Evolutionary conservation across 2,888 invertebrate species (phyloP).

Genomic region (Petrolisthes manimaculis): DNA sequence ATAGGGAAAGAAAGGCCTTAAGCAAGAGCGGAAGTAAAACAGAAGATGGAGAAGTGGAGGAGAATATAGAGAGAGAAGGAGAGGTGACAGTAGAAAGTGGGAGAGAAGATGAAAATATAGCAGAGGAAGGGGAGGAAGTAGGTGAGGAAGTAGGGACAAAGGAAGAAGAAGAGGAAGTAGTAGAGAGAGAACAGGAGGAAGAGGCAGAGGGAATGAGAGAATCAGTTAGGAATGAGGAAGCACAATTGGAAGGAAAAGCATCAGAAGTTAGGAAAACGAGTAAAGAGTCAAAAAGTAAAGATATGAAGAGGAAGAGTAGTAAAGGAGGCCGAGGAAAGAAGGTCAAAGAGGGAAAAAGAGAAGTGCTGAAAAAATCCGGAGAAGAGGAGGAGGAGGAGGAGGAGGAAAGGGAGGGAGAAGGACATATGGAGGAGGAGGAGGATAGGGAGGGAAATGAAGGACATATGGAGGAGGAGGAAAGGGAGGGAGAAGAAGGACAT

Average conservation of each 20-base stretch:
- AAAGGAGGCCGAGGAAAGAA: background rate
- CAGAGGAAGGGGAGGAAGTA: background rate
- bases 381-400: background rate
- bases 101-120: background rate
- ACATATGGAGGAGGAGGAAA: background rate
- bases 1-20: background rate
- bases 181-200: slow-evolving; percentile 1
- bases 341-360: background rate
- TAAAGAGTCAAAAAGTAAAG: background rate
- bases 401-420: background rate
- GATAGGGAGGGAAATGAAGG: background rate
- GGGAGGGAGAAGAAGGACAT: background rate
- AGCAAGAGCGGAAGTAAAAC: background rate
- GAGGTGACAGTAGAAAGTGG: background rate
- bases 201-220: background rate
- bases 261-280: background rate
- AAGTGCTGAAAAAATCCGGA: background rate
- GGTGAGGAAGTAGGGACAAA: background rate
- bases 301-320: background rate
- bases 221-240: slow-evolving; percentile 17
- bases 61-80: background rate
- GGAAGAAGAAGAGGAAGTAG: slow-evolving; percentile 8
- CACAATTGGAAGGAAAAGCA: slow-evolving; percentile 9
- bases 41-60: slow-evolving; percentile 9
- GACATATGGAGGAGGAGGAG: background rate